Evolutionary conservation across 1,140 invertebrate species (phyloP).

Genomic region (Camponotus floridanus): DNA sequence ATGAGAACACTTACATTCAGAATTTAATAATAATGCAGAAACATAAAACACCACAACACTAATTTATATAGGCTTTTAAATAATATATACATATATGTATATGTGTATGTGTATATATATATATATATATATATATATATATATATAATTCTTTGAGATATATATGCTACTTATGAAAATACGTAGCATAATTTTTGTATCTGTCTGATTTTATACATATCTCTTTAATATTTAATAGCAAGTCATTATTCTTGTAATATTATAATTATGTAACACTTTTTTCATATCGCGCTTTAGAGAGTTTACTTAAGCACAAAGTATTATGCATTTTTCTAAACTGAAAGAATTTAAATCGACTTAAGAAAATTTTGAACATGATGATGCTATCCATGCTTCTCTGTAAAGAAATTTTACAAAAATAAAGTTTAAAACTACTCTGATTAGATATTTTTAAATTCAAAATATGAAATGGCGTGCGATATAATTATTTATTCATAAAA

Average conservation of each 20-base stretch:
- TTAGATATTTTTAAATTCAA: neutral
- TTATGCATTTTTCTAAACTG: neutral
- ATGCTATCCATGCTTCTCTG: neutral
- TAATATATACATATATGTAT: neutral
- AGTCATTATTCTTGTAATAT: neutral
- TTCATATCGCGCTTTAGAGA: conserved; percentile 1
- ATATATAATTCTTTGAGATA: conserved; percentile 3
- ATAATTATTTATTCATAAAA: neutral
- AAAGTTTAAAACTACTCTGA: conserved; percentile 4
- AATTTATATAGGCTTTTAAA: conserved; percentile 31
- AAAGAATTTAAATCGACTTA: neutral
- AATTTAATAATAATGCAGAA: conserved; percentile 44
- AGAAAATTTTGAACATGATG: neutral
- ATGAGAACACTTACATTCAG: neutral
- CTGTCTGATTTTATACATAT: conserved; percentile 9
- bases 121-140: no score
- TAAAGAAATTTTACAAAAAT: conserved; percentile 1
- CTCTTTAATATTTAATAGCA: conserved; percentile 16
- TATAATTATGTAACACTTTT: neutral
- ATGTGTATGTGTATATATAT: neutral
- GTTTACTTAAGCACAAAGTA: conserved; percentile 5
- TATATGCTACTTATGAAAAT: conserved; percentile 20
- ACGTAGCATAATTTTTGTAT: conserved; percentile 2
- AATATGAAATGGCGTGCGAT: neutral
- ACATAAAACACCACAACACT: conserved; percentile 32